Conservation (phyloP, 2,113 vertebrate species). For the Scartelaos histophorus region DNA sequence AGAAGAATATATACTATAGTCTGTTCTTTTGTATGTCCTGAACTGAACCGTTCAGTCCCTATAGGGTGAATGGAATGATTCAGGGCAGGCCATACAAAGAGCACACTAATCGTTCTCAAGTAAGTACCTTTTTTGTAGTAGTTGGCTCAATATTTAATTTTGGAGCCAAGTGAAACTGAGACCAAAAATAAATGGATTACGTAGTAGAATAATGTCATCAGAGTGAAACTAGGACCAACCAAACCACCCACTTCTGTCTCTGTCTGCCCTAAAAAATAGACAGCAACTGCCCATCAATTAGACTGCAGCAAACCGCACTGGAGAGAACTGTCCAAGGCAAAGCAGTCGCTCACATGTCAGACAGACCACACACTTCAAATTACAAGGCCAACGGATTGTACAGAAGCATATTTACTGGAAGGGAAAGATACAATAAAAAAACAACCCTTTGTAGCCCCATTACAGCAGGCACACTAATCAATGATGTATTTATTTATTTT, state of each 20-base stretch:
- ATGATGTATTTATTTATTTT: no score
- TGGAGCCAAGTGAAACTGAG: slow-evolving; percentile 2
- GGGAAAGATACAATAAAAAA: slow-evolving; percentile 40
- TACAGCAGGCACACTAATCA: background rate
- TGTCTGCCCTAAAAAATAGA: slow-evolving; percentile 49
- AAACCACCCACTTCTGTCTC: slow-evolving; percentile 57
- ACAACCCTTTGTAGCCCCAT: slow-evolving; percentile 12
- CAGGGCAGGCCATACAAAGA: slow-evolving; percentile 22
- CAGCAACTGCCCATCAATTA: slow-evolving; percentile 64
- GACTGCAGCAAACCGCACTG: slow-evolving; percentile 44
- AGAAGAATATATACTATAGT: slow-evolving; percentile 2
- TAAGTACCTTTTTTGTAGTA: background rate
- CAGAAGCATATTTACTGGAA: slow-evolving; percentile 31
- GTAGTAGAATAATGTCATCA: slow-evolving; percentile 48
- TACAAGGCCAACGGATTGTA: slow-evolving; percentile 27
- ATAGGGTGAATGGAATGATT: slow-evolving; percentile 28
- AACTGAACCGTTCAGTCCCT: background rate
- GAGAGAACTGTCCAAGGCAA: slow-evolving; percentile 21
- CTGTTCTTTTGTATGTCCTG: no score
- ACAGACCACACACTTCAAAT: slow-evolving; percentile 32
- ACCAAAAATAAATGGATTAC: slow-evolving; percentile 39
- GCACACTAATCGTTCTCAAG: no score
- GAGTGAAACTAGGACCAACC: slow-evolving; percentile 29
- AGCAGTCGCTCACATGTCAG: slow-evolving; percentile 30
- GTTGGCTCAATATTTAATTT: background rate